Evolutionary conservation across 1,140 invertebrate genomes (phyloP), one percentile per base, ranked within the genome.

Genomic region (Drosophila saltans): DNA sequence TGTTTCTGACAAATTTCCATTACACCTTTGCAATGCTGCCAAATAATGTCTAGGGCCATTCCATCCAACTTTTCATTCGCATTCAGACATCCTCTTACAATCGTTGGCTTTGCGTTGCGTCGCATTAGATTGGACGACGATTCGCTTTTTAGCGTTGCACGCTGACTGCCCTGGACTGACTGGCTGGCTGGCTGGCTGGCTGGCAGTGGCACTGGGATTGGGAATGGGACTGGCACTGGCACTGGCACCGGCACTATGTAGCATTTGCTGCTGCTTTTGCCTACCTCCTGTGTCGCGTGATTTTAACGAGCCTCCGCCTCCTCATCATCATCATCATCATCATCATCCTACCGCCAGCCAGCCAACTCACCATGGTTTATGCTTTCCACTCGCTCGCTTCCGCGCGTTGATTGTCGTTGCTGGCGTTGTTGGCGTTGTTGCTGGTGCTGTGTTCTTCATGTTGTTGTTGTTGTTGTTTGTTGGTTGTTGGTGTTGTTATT

Each of bases 401-500:
- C 84, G 84, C 84, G 84, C 80, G 80, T 80, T 84, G 84, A 89
- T 88, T 88, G 84, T 89, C 77, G 84, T 89, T 52, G 21, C 45
- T 52, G 45, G 45, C 45, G 45, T 52, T 52, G 33, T 36, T 77
- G 73, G 66, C 59, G 72, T 65, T 68, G 26, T 26, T 30, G 30
- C 33, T 60, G 52, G 16, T 41, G 52, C 65, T 57, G 69, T 55
- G 72, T 24, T 68, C 52, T 58, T 74, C 16, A 16, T 16, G 16
- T 16, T 16, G 16, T 16, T 30, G 28, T 30, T 30, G 28, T 30
- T 30, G 28, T 30, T 30, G 28, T 2, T 30, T 0, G 28, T 30
- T 30, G 28, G 62, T 36, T 69, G 69, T 40, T 57, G 52, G 45
- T 68, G 72, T 26, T 69, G 66, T 30, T 71, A 64, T 60, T 61